Percentiles rank a stretch among this genome's conserved stretches.
Evolutionary conservation across 2,797 vertebrate genomes (phyloP).

Genomic region (Acanthopagrus latus): DNA sequence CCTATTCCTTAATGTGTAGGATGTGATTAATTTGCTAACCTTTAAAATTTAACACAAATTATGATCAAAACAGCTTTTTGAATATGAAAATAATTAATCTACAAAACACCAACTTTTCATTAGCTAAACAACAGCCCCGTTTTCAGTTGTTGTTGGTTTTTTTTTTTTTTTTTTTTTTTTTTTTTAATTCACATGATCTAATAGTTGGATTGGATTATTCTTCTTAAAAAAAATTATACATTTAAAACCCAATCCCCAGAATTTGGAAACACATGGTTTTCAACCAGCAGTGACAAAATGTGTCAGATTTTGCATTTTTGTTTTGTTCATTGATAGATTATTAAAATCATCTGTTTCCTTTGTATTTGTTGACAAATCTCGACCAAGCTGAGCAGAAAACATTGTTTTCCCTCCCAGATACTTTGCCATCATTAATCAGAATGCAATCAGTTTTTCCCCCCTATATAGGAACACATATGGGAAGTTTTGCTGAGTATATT

Average conservation of each 20-base stretch:
- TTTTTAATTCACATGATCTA: background rate
- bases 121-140: background rate
- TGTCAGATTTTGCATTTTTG: background rate
- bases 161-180: too few relatives aligned
- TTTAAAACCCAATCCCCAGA: background rate
- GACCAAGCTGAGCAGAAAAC: background rate
- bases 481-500: slow-evolving; percentile 6
- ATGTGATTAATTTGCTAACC: background rate
- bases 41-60: background rate
- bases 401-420: background rate
- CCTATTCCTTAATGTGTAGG: background rate
- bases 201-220: background rate
- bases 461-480: background rate
- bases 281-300: too few relatives aligned
- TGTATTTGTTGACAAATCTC: background rate
- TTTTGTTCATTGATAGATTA: background rate
- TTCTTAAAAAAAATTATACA: background rate
- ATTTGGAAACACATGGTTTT: too few relatives aligned
- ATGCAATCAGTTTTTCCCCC: background rate
- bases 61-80: background rate
- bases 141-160: background rate
- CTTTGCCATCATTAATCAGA: background rate
- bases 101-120: background rate
- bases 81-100: background rate
- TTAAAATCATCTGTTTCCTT: background rate